Evolutionary conservation across 1,140 invertebrate species (phyloP), one percentile per base, ranked within the genome.

Genomic region (Onthophagus taurus): DNA sequence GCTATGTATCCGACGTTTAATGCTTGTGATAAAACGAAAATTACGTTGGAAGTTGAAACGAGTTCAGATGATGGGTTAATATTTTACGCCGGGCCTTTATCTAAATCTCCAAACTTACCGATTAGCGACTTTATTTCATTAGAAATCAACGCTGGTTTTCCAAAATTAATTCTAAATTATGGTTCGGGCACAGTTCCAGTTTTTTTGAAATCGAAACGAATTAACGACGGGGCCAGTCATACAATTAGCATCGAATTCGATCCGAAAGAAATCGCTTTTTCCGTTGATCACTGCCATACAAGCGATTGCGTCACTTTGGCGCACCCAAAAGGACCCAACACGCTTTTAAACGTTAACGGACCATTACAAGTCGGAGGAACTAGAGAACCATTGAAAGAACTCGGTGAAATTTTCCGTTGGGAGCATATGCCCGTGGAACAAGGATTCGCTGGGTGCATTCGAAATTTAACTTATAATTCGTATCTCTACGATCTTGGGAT

Each of bases 1-100:
- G 90, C 91, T 1, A 79, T 95, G 68, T 95, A 92, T 69, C 78
- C 83, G 0, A 73, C 89, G 0, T 76, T 91, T 9, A 73, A 82
- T 17, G 69, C 81, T 1, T 87, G 85, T 58, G 80, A 83, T 37
- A 81, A 86, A n/a, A 42, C 83, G 77, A 78, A 71, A 54, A 80
- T 89, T 26, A 85, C 77, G 38, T 63, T 97, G 4, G 83, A 90
- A 49, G 72, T 96, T 42, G 79, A 80, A 0, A 74, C 85, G 2
- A 72, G 81, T 57, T 68, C 70, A 16, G 76, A 78, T 13, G 74
- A 80, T 64, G 90, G 89, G 11, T 69, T 97, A 1, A 71, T 97
- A 16, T 85, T 97, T 63, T 98, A 97, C 62, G 73, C 89, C 57
- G 94, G 94, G 12, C 94, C 94, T 1, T 70, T 90, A 43, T 73